Conservation (phyloP, 2,888 invertebrate genomes). For the Eupelmus urozonus region DNA sequence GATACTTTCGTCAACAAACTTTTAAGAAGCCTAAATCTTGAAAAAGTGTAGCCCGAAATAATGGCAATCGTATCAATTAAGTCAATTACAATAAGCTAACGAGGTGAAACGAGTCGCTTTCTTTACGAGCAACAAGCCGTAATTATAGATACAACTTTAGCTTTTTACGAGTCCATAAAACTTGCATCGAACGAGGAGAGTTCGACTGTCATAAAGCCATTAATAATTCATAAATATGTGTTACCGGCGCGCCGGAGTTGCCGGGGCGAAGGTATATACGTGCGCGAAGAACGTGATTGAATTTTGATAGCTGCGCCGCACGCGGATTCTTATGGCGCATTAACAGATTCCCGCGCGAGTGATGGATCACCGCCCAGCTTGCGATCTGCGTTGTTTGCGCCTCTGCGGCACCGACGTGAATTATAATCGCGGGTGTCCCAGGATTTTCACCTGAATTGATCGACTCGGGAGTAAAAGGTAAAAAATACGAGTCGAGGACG, state of each 20-base stretch:
- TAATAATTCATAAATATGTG: constrained; percentile 53
- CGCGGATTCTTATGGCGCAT: not conserved
- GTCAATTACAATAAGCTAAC: not conserved
- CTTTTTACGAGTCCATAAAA: constrained; percentile 11
- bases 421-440: constrained; percentile 11
- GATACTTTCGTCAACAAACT: not conserved
- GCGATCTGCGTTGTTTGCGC: constrained; percentile 1
- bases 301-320: constrained; percentile 36
- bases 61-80: not conserved
- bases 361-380: constrained; percentile 42
- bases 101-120: not conserved
- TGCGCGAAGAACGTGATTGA: constrained; percentile 45
- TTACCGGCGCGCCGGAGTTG: not conserved
- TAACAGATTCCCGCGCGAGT: constrained; percentile 13
- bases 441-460: constrained; percentile 13
- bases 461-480: too few species aligned
- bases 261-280: too few species aligned
- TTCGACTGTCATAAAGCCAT: constrained; percentile 34
- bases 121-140: constrained; percentile 4
- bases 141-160: constrained; percentile 22
- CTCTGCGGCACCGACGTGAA: constrained; percentile 15
- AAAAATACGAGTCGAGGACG: too few species aligned
- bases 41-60: not conserved
- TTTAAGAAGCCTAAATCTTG: not conserved
- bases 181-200: not conserved